Conservation (phyloP, 2,888 invertebrate genomes). For the Sarcophaga rosellei region DNA sequence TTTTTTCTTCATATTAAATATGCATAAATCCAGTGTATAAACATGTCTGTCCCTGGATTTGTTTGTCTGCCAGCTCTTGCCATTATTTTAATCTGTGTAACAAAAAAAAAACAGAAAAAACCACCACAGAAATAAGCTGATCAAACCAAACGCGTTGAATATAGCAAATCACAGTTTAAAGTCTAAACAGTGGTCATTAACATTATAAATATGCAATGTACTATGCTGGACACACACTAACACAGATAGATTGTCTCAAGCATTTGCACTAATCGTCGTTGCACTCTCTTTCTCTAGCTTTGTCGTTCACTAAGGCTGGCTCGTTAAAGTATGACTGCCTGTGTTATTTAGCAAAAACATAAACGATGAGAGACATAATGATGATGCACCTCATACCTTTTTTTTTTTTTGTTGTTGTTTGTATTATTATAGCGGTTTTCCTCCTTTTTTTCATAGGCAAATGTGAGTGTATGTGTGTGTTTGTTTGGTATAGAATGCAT, state of each 20-base stretch:
- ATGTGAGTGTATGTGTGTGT: background rate
- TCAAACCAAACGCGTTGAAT: slow-evolving; percentile 39
- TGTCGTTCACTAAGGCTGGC: too few relatives aligned
- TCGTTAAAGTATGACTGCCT: too few relatives aligned
- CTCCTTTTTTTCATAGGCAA: background rate
- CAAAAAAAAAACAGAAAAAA: background rate
- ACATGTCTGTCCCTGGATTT: background rate
- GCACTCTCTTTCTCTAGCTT: too few relatives aligned
- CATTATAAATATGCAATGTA: slow-evolving; percentile 63
- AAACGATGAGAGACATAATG: slow-evolving; percentile 29
- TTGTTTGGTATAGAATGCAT: slow-evolving; percentile 37
- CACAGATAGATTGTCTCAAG: too few relatives aligned
- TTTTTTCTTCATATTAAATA: slow-evolving; percentile 38
- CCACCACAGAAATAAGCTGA: background rate
- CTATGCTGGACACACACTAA: background rate
- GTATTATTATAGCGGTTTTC: background rate
- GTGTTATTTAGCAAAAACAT: background rate
- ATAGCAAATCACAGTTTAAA: slow-evolving; percentile 69
- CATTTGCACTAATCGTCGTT: too few relatives aligned
- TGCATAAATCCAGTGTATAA: slow-evolving; percentile 19
- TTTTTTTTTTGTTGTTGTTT: slow-evolving; percentile 6
- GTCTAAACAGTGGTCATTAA: slow-evolving; percentile 70
- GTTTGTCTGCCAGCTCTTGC: background rate
- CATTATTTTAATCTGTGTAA: slow-evolving; percentile 61
- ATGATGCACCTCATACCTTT: slow-evolving; percentile 56